Conservation (phyloP, 2,797 vertebrate species). For the Aselliscus stoliczkanus region DNA sequence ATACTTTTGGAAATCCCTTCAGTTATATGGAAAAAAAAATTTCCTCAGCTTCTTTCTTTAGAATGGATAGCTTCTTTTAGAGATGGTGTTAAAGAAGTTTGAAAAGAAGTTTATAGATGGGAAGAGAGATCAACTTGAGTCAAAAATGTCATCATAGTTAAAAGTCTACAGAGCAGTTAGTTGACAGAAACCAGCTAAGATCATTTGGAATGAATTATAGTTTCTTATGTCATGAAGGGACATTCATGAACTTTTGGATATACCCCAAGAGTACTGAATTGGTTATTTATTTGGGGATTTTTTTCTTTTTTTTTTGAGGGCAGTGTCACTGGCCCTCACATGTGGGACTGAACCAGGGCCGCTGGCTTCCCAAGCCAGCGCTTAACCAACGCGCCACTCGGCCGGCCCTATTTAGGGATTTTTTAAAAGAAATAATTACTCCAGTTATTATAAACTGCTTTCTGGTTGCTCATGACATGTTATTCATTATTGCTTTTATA, state of each 20-base stretch:
- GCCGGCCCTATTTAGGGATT: too few species aligned
- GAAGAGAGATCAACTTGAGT: constrained; percentile 29
- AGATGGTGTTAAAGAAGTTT: background rate
- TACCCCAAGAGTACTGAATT: constrained; percentile 41
- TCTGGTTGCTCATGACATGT: background rate
- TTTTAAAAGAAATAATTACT: constrained; percentile 33
- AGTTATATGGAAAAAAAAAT: background rate
- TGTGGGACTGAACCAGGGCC: too few species aligned
- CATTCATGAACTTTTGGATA: constrained; percentile 62
- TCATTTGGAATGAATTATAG: constrained; percentile 66
- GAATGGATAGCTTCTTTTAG: background rate
- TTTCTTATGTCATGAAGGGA: background rate
- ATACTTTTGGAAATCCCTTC: background rate
- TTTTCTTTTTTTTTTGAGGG: too few species aligned
- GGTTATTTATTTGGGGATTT: constrained; percentile 33
- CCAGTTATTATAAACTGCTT: constrained; percentile 38
- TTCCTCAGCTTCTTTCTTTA: background rate
- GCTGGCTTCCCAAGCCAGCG: too few species aligned
- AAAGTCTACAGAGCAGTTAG: constrained; percentile 47
- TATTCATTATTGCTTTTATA: background rate
- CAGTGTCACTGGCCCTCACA: too few species aligned
- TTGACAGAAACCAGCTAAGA: constrained; percentile 49
- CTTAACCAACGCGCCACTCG: too few species aligned
- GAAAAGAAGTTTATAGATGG: background rate
- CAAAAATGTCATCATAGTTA: constrained; percentile 46